These are phyloP conservation scores for Antrozous pallidus DNA, from an alignment of 2,797 vertebrate genomes.

Conservation along the genomic window DNA sequence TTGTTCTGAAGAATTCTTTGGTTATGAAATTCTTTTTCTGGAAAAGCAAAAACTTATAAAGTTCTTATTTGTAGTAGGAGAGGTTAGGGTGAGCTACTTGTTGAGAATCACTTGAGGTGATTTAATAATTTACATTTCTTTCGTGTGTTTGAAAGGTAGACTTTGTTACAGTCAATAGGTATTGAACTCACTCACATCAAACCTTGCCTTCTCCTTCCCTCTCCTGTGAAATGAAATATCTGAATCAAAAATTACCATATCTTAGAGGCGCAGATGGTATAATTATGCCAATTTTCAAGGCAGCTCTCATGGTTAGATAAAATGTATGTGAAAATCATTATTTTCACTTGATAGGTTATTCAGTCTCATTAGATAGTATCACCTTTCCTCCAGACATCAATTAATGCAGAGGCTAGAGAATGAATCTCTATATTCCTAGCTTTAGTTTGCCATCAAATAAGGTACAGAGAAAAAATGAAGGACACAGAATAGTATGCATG, in stretches of 20 bases:
- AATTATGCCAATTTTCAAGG: constrained; percentile 67
- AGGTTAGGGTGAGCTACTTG: constrained; percentile 14
- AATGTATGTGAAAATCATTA: constrained; percentile 68
- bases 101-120: constrained; percentile 51
- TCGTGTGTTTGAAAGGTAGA: constrained; percentile 41
- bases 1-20: constrained; percentile 49
- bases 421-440: neutral
- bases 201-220: constrained; percentile 39
- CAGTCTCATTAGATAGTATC: constrained; percentile 61
- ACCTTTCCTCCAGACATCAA: constrained; percentile 60
- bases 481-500: neutral
- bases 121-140: constrained; percentile 61
- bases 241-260: constrained; percentile 68
- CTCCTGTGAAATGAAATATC: constrained; percentile 51
- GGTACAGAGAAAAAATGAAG: constrained; percentile 10
- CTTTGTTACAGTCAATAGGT: constrained; percentile 50
- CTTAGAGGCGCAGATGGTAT: constrained; percentile 50
- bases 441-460: constrained; percentile 51
- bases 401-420: constrained; percentile 44
- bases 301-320: constrained; percentile 54
- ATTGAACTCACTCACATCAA: constrained; percentile 44
- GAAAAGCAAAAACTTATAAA: constrained; percentile 42
- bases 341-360: constrained; percentile 68
- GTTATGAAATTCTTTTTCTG: neutral
- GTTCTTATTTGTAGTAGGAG: constrained; percentile 5